These are phyloP conservation scores for Baryphthengus martii DNA, from an alignment of 2,113 vertebrate species.

Conservation along the genomic window DNA sequence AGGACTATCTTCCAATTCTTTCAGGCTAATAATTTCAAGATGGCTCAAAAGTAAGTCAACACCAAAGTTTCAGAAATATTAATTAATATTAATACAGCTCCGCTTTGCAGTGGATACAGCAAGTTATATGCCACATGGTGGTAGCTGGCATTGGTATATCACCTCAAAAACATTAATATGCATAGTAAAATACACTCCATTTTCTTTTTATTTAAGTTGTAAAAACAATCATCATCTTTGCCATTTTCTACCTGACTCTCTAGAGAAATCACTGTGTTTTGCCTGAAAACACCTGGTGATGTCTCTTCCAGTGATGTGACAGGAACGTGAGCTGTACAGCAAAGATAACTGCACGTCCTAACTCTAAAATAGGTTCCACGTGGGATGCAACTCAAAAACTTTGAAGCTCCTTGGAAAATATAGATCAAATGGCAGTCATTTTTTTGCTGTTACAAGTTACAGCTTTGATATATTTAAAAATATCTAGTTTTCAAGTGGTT, in stretches of 20 bases:
- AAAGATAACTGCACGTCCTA: neutral
- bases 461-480: neutral
- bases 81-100: fast-evolving
- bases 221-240: neutral
- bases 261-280: neutral
- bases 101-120: neutral
- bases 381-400: neutral
- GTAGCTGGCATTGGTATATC: neutral
- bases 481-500: neutral
- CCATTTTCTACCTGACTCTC: neutral
- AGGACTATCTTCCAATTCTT: neutral
- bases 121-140: fast-evolving
- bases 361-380: neutral
- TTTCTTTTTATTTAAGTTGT: neutral
- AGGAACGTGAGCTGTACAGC: neutral
- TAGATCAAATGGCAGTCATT: fast-evolving
- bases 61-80: neutral
- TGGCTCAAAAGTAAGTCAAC: neutral
- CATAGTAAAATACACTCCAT: fast-evolving
- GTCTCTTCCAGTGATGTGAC: neutral
- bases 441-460: neutral
- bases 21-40: neutral
- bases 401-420: neutral
- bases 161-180: neutral
- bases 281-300: fast-evolving